Percentiles rank a stretch among this genome's conserved stretches.
phyloP scores from a whole-genome alignment of 2,888 invertebrate genomes.

The Erebia palarica region DNA sequence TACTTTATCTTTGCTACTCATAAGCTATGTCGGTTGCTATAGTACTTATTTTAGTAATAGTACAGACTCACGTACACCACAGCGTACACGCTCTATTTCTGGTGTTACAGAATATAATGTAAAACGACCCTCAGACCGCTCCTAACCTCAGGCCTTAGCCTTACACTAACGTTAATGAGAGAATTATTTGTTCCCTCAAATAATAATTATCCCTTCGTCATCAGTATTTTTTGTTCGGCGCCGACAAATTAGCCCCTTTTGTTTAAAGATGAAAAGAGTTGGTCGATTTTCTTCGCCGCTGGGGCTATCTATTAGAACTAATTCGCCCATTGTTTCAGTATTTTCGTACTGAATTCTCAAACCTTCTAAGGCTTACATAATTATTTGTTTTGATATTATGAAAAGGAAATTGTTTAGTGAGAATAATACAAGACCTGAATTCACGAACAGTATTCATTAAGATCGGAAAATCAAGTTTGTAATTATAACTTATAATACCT shows the following conservation, averaged over 20 bases:
- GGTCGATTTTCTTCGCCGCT: constrained; percentile 24
- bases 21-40: no score
- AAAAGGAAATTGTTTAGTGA: not conserved
- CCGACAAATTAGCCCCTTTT: constrained; percentile 37
- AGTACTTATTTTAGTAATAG: no score
- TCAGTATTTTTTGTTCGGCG: constrained; percentile 32
- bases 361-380: constrained; percentile 9
- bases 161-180: constrained; percentile 24
- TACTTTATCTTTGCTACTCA: no score
- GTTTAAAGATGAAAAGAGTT: constrained; percentile 39
- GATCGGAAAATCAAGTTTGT: no score
- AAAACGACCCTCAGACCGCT: no score
- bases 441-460: no score
- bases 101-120: no score
- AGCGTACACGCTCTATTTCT: no score
- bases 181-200: constrained; percentile 32
- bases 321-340: constrained; percentile 19
- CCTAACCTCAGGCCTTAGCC: no score
- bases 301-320: constrained; percentile 23
- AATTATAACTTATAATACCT: no score
- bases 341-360: constrained; percentile 20
- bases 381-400: not conserved
- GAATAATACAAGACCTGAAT: no score
- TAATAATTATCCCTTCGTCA: constrained; percentile 35
- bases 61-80: no score